A percentile compares a stretch with the other conserved stretches of the same genome.
These are phyloP conservation scores for Macrobrachium nipponense DNA, from an alignment of 1,140 invertebrate genomes.

Conservation along the genomic window DNA sequence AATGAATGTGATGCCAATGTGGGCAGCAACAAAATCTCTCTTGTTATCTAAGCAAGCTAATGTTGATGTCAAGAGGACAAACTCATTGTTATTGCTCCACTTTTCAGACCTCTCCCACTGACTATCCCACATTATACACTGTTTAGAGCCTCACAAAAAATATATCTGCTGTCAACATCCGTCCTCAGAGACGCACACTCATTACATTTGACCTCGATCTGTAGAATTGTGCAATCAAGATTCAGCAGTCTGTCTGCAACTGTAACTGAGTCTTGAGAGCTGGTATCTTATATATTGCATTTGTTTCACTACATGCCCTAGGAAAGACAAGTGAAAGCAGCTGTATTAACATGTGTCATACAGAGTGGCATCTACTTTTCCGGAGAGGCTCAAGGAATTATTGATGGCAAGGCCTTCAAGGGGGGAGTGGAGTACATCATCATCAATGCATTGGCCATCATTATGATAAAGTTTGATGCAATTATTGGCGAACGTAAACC, in stretches of 20 bases:
- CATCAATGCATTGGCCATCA: too few species aligned
- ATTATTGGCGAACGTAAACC: too few species aligned
- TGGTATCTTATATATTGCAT: slow-evolving; percentile 18
- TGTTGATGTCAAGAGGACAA: too few species aligned
- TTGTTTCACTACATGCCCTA: slow-evolving; percentile 23
- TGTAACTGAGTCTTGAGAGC: slow-evolving; percentile 11
- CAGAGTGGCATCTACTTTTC: slow-evolving; percentile 13
- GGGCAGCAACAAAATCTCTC: too few species aligned
- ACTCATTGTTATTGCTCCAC: too few species aligned
- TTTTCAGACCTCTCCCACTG: too few species aligned
- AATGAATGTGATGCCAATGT: too few species aligned
- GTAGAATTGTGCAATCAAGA: slow-evolving; percentile 16
- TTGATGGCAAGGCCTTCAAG: too few species aligned
- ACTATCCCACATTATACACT: slow-evolving; percentile 21
- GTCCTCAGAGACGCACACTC: slow-evolving; percentile 22
- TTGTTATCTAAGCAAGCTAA: too few species aligned
- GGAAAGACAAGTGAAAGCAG: slow-evolving; percentile 16
- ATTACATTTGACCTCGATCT: slow-evolving; percentile 32
- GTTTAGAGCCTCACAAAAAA: not conserved
- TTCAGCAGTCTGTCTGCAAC: slow-evolving; percentile 26
- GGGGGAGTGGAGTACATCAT: too few species aligned
- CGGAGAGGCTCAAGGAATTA: not conserved
- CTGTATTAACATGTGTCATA: slow-evolving; percentile 5
- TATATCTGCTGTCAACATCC: not conserved
- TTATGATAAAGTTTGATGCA: too few species aligned